phyloP scores from a whole-genome alignment of 2,113 vertebrate genomes.

The Chamaea fasciata region DNA sequence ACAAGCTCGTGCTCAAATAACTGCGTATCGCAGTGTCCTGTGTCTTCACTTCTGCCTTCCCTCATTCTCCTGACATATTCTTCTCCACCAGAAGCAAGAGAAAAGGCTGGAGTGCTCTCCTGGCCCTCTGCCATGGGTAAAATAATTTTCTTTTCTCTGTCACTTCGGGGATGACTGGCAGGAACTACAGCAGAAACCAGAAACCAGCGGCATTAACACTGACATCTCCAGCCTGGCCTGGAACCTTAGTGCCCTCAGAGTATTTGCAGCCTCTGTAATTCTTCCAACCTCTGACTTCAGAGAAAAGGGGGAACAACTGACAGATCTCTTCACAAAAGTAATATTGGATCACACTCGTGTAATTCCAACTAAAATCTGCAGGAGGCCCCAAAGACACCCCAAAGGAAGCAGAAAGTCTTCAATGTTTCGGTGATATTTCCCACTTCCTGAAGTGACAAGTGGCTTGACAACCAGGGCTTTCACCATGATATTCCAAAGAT shows the following conservation, averaged over 20 bases:
- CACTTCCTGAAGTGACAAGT: background rate
- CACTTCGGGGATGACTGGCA: background rate
- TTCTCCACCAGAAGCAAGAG: background rate
- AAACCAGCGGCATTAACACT: background rate
- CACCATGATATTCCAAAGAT: background rate
- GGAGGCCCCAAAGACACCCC: background rate
- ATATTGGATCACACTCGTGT: background rate
- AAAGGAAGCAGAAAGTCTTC: background rate
- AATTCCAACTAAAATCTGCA: background rate
- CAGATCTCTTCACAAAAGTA: background rate
- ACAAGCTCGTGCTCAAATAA: background rate
- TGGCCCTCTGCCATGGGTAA: background rate
- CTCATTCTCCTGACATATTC: background rate
- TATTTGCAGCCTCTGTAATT: background rate
- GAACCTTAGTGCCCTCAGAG: background rate
- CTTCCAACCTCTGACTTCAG: background rate
- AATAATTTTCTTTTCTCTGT: background rate
- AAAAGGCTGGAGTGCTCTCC: background rate
- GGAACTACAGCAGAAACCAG: background rate
- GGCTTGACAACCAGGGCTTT: background rate
- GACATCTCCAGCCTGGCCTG: background rate
- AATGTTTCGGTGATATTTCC: background rate
- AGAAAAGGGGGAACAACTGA: background rate
- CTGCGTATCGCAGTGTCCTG: background rate
- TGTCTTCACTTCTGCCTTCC: slow-evolving; percentile 9